These are phyloP conservation scores for Nysson spinosus DNA, from an alignment of 2,888 invertebrate genomes.

Conservation along the genomic window DNA sequence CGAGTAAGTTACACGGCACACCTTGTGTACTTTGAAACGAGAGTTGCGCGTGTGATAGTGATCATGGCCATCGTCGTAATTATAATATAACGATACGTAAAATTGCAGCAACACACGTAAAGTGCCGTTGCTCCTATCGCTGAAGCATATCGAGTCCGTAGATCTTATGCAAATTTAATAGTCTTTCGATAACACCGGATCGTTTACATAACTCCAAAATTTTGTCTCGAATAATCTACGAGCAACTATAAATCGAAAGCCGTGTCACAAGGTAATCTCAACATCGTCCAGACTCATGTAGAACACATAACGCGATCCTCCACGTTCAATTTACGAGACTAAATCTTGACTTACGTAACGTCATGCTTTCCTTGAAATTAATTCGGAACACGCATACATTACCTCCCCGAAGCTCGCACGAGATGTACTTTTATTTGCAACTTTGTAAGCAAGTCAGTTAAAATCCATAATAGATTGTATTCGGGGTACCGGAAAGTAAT, in stretches of 20 bases:
- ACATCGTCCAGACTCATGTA: background rate
- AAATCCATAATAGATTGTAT: background rate
- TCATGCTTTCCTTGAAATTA: conserved; percentile 3
- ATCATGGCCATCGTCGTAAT: conserved; percentile 4
- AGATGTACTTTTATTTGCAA: background rate
- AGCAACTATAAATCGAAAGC: background rate
- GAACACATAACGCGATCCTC: no score
- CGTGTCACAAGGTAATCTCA: background rate
- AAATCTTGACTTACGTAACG: background rate
- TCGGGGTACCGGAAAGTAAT: no score
- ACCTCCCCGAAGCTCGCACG: background rate
- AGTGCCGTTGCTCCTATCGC: background rate
- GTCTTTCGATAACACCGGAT: background rate
- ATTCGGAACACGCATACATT: background rate
- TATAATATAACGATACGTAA: background rate
- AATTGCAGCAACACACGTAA: background rate
- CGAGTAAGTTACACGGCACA: background rate
- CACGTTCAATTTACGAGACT: no score
- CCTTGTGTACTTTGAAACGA: background rate
- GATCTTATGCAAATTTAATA: conserved; percentile 7
- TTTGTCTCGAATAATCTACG: background rate
- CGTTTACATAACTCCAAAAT: conserved; percentile 4
- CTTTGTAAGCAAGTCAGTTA: background rate
- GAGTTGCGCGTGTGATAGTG: background rate
- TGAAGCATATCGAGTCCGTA: background rate